Evolutionary conservation across 2,113 vertebrate species (phyloP).

Genomic region (Chloropsis cyanopogon): DNA sequence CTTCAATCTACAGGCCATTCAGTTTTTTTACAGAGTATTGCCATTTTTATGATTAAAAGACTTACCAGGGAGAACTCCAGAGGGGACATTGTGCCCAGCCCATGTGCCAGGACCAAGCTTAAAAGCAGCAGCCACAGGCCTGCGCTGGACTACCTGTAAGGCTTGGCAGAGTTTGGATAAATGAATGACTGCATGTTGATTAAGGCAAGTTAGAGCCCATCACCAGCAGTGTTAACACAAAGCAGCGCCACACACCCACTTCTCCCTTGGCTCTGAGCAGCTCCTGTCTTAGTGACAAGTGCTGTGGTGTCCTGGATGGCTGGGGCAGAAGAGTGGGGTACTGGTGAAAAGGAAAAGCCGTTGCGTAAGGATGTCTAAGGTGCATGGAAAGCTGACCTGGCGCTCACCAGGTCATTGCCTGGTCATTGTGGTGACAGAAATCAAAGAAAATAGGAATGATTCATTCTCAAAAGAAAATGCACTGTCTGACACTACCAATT

Average conservation of each 20-base stretch:
- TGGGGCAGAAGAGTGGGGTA: background rate
- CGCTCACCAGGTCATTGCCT: background rate
- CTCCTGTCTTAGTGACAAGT: background rate
- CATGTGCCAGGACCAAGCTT: rapidly evolving
- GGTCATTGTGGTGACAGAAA: background rate
- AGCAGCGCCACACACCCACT: background rate
- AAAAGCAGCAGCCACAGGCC: background rate
- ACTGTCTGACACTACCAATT: background rate
- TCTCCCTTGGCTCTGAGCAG: background rate
- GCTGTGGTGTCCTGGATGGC: background rate
- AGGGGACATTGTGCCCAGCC: background rate
- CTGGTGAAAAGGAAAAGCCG: background rate
- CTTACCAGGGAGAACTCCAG: background rate
- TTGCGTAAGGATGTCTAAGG: background rate
- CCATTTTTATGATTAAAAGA: background rate
- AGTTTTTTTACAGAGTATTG: background rate
- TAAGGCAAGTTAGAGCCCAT: background rate
- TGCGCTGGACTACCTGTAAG: rapidly evolving
- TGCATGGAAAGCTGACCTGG: background rate
- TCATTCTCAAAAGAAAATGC: background rate
- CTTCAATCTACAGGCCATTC: background rate
- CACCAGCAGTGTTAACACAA: background rate
- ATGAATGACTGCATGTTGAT: background rate
- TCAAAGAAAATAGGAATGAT: background rate
- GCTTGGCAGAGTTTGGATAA: background rate